Percentiles rank a stretch among this genome's conserved stretches.
Conservation (phyloP, 2,797 vertebrate genomes). For the Xiphophorus birchmanni region DNA sequence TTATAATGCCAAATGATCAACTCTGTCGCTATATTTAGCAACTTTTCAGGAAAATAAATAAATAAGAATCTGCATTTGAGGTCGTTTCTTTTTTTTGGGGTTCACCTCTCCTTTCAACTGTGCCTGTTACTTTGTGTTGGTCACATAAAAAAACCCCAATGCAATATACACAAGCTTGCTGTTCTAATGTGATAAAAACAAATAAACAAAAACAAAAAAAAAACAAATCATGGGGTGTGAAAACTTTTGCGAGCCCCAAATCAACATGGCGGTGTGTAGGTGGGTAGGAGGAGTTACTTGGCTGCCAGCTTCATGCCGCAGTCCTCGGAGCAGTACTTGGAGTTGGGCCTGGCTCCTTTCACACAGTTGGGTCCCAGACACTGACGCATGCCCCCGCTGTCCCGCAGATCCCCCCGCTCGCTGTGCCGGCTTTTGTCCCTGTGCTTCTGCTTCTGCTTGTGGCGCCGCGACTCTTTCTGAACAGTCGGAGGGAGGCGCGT, state of each 20-base stretch:
- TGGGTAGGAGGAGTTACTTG: constrained; percentile 78
- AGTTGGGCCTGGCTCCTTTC: constrained; percentile 80
- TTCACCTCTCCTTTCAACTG: background rate
- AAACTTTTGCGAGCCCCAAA: background rate
- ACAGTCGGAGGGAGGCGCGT: background rate
- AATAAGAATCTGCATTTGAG: too few relatives aligned
- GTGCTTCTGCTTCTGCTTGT: constrained; percentile 93
- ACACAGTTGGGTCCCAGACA: constrained; percentile 93
- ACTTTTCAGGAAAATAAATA: too few relatives aligned
- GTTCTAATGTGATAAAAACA: background rate
- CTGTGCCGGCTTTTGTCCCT: constrained; percentile 87
- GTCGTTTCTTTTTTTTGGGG: too few relatives aligned
- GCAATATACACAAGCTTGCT: background rate
- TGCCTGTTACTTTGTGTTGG: background rate
- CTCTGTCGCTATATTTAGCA: too few relatives aligned
- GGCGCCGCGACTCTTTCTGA: constrained; percentile 91
- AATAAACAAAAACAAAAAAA: background rate
- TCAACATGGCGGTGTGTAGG: background rate
- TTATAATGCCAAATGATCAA: too few relatives aligned
- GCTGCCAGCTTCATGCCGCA: constrained; percentile 95
- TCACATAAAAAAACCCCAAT: background rate
- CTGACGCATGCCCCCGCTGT: constrained; percentile 83
- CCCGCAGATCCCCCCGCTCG: constrained; percentile 83
- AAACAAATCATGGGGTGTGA: background rate
- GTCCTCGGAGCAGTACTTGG: constrained; percentile 94